Percentiles rank a stretch among this genome's conserved stretches.
Evolutionary conservation across 2,888 invertebrate species (phyloP).

Genomic region (Arrhopalites spinosus): DNA sequence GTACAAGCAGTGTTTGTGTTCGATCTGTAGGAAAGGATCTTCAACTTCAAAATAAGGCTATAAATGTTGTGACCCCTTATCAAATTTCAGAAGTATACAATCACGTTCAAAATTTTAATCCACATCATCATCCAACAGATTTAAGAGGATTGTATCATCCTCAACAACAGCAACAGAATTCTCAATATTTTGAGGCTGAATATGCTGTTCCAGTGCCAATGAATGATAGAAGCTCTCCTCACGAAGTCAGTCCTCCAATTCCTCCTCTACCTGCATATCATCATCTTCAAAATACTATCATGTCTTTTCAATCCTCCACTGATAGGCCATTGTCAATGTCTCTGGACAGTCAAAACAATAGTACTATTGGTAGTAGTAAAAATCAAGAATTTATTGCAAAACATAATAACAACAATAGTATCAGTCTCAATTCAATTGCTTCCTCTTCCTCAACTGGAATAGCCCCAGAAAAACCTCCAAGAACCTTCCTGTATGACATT

Average conservation of each 20-base stretch:
- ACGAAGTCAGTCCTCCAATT: not conserved
- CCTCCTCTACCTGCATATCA: not conserved
- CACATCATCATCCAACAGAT: not conserved
- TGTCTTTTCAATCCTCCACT: constrained; percentile 14
- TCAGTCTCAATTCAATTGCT: constrained; percentile 59
- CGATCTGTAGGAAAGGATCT: not conserved
- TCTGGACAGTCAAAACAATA: constrained; percentile 9
- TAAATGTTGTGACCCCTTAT: constrained; percentile 53
- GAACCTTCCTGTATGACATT: constrained; percentile 63
- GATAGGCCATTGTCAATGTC: constrained; percentile 32
- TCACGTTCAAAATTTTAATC: not conserved
- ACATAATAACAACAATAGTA: constrained; percentile 57
- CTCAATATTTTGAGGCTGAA: not conserved
- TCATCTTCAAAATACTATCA: not conserved
- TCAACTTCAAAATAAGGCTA: constrained; percentile 38
- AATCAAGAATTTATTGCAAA: constrained; percentile 17
- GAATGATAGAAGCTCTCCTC: constrained; percentile 6
- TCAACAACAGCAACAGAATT: not conserved
- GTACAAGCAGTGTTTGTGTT: constrained; percentile 34
- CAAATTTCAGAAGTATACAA: constrained; percentile 46
- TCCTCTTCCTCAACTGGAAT: constrained; percentile 63
- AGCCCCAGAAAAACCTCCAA: constrained; percentile 77
- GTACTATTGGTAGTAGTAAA: not conserved
- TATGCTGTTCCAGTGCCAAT: constrained; percentile 23
- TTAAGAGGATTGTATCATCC: not conserved